Conservation (phyloP, 2,888 invertebrate genomes). For the Cataglyphis rosenhaueri region DNA sequence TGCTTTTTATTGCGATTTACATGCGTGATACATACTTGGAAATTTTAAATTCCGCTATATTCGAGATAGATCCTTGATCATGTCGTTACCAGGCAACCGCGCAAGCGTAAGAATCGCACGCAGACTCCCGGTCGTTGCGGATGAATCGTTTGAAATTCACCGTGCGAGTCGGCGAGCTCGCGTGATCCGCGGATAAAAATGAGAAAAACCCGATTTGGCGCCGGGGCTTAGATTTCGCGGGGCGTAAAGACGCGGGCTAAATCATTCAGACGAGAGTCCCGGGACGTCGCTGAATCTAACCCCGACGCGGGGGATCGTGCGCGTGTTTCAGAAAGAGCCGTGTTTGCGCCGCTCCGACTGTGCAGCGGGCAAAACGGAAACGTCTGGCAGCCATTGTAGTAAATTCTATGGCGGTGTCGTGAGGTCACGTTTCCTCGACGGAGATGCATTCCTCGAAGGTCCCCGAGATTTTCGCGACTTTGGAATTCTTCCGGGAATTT, state of each 20-base stretch:
- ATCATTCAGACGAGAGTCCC: constrained; percentile 70
- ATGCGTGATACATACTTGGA: too few relatives aligned
- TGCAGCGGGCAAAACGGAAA: constrained; percentile 28
- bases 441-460: constrained; percentile 54
- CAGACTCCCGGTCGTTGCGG: background rate
- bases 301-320: constrained; percentile 19
- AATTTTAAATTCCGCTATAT: background rate
- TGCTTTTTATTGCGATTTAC: background rate
- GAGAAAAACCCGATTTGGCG: constrained; percentile 80
- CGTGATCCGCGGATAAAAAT: constrained; percentile 75
- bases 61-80: background rate
- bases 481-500: constrained; percentile 43
- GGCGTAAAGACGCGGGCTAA: constrained; percentile 71
- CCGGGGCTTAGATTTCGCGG: constrained; percentile 71
- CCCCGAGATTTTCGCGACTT: constrained; percentile 52
- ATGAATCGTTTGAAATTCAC: constrained; percentile 83
- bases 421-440: constrained; percentile 56
- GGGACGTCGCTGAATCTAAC: constrained; percentile 35
- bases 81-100: background rate
- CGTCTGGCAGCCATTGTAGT: constrained; percentile 48
- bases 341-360: constrained; percentile 12
- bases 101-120: background rate
- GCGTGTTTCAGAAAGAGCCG: constrained; percentile 23
- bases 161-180: constrained; percentile 73
- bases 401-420: constrained; percentile 47